phyloP scores from a whole-genome alignment of 2,797 vertebrate species.

The Hippocampus kuda region DNA sequence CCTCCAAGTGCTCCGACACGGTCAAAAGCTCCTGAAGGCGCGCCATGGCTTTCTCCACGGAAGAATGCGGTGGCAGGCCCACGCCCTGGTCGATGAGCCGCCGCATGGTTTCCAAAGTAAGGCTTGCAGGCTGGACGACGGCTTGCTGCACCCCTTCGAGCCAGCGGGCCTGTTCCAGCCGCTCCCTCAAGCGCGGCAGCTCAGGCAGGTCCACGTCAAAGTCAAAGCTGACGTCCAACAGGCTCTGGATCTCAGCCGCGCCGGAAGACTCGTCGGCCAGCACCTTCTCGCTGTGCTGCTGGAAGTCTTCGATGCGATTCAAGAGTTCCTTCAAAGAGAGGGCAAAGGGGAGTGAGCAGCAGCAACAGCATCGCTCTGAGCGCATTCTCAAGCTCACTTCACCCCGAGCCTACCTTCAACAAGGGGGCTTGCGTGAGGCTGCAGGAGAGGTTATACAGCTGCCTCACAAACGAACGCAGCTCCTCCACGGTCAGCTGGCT shows the following conservation, averaged over 20 bases:
- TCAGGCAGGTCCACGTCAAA: conserved; percentile 87
- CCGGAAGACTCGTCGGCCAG: conserved; percentile 75
- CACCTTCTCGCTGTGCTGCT: conserved; percentile 82
- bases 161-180: conserved; percentile 88
- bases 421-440: conserved; percentile 81
- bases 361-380: too few relatives aligned
- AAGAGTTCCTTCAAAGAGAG: conserved; percentile 73
- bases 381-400: too few relatives aligned
- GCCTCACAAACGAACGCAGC: conserved; percentile 86
- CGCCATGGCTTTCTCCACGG: conserved; percentile 89
- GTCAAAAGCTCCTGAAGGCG: conserved; percentile 90
- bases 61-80: conserved; percentile 74
- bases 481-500: conserved; percentile 88
- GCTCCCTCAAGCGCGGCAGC: conserved; percentile 69
- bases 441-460: conserved; percentile 85
- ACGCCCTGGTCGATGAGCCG: conserved; percentile 90
- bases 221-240: conserved; percentile 83
- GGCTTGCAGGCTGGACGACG: conserved; percentile 57
- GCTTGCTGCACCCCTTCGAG: conserved; percentile 78
- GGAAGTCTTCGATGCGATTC: conserved; percentile 87
- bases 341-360: neutral
- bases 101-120: conserved; percentile 85
- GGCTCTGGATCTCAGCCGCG: conserved; percentile 71
- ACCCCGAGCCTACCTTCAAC: conserved; percentile 72
- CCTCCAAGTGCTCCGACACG: conserved; percentile 88